Conservation (phyloP, 2,113 vertebrate genomes). For the Brachirus orientalis region DNA sequence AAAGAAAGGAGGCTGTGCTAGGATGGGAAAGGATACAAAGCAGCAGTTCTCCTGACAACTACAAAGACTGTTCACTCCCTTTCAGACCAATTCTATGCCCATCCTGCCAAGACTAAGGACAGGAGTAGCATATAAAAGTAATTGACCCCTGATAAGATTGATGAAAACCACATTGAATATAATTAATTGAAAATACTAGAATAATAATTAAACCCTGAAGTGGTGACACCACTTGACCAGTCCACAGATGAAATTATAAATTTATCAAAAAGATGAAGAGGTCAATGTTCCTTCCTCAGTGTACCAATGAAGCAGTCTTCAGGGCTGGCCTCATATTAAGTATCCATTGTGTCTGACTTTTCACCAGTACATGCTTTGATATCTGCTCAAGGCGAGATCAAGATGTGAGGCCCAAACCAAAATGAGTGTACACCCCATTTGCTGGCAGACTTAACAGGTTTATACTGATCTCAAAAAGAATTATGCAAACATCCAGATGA, state of each 20-base stretch:
- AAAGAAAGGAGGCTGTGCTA: slow-evolving; percentile 45
- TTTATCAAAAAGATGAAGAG: slow-evolving; percentile 48
- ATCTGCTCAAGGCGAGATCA: slow-evolving; percentile 54
- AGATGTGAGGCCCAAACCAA: slow-evolving; percentile 40
- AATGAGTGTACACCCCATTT: slow-evolving; percentile 29
- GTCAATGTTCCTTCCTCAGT: slow-evolving; percentile 56
- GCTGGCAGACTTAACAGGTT: slow-evolving; percentile 43
- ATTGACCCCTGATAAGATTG: slow-evolving; percentile 62
- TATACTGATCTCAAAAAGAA: slow-evolving; percentile 39
- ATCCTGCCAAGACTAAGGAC: slow-evolving; percentile 42
- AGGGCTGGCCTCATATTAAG: slow-evolving; percentile 32
- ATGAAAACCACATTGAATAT: slow-evolving; percentile 31
- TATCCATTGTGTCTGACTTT: slow-evolving; percentile 57
- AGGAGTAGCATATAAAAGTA: slow-evolving; percentile 31
- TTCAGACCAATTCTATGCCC: slow-evolving; percentile 52
- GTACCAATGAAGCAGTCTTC: slow-evolving; percentile 40
- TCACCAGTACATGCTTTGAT: slow-evolving; percentile 35
- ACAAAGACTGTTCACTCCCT: slow-evolving; percentile 41
- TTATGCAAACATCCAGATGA: slow-evolving; percentile 47
- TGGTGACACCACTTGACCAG: slow-evolving; percentile 26
- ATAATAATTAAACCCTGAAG: slow-evolving; percentile 5
- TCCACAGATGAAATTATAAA: slow-evolving; percentile 36
- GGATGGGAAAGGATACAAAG: slow-evolving; percentile 61
- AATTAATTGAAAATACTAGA: background rate
- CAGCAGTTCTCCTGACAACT: slow-evolving; percentile 45